Evolutionary conservation across 2,797 vertebrate genomes (phyloP), one percentile per base, ranked within the genome.

Genomic region (Alfaro cultratus): DNA sequence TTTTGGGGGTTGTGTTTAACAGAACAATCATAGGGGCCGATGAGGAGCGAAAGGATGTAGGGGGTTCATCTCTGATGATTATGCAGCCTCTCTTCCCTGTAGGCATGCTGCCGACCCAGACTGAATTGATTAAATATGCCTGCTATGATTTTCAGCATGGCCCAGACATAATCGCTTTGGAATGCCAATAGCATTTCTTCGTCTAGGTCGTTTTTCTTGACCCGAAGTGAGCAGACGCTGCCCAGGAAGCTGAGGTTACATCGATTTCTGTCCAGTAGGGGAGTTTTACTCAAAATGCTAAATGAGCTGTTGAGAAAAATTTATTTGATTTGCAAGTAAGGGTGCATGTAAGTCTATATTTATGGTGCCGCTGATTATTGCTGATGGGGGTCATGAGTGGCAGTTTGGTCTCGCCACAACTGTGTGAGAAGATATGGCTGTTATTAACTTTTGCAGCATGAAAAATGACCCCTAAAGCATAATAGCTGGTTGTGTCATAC

Each of bases 51-150:
- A 34, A 53, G 26, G 64, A n/a, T 12, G 39, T 23, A 21, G 23
- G 39, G 77, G 75, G 72, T 29, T 74, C 74, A 67, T 83, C 81
- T 78, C 57, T 81, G 77, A 1, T 89, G 83, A 90, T 88, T 83
- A 88, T 78, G 82, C 21, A 0, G 81, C 53, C 78, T 74, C 74
- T 83, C 73, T 68, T 80, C 47, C 74, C 10, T 62, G 46, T 49
- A 73, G 86, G 81, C n/a, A 13, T 75, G 79, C 80, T 77, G 39
- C 80, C 79, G 62, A 78, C 74, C 71, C 79, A 83, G 79, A 88
- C 77, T 86, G 55, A 84, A 85, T 81, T 90, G 88, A 91, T 91
- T 87, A 86, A 73, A 91, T 82, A 80, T 85, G 76, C 83, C 84
- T 84, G 74, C 49, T 81, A 73, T 85, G 81, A 91, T 86, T 86